Conservation (phyloP, 2,888 invertebrate species). For the Amphipoea oculea region DNA sequence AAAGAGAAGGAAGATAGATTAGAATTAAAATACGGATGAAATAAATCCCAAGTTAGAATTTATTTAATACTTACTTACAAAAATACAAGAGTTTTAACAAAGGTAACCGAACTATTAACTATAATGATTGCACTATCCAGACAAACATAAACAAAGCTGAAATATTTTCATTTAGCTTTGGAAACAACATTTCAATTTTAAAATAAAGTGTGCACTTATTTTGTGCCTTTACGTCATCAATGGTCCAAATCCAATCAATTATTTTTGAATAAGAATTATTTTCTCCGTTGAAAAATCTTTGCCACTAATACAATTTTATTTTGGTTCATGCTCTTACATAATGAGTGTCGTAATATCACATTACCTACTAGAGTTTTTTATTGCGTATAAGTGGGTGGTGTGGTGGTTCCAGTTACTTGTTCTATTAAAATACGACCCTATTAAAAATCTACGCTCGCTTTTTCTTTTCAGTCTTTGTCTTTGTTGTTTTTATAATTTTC, state of each 20-base stretch:
- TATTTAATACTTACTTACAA: not conserved
- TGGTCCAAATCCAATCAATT: not conserved
- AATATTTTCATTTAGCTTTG: not conserved
- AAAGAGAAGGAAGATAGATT: constrained; percentile 25
- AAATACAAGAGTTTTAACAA: not conserved
- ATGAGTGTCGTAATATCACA: no score
- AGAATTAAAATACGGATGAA: not conserved
- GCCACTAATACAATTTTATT: not conserved
- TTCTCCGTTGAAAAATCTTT: no score
- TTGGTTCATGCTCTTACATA: not conserved
- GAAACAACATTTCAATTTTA: not conserved
- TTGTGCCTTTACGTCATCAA: not conserved
- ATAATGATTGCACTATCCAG: not conserved
- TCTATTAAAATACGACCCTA: not conserved
- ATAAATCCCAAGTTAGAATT: not conserved
- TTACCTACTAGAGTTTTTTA: not conserved
- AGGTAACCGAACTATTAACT: not conserved
- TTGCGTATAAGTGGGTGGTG: not conserved
- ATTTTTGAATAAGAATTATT: no score
- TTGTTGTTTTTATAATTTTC: constrained; percentile 29
- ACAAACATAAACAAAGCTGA: not conserved
- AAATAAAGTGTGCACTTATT: not conserved
- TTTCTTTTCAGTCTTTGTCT: constrained; percentile 58
- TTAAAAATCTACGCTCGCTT: constrained; percentile 63
- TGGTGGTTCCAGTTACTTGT: not conserved